phyloP scores from a whole-genome alignment of 2,888 invertebrate species.

The Plusia festucae region DNA sequence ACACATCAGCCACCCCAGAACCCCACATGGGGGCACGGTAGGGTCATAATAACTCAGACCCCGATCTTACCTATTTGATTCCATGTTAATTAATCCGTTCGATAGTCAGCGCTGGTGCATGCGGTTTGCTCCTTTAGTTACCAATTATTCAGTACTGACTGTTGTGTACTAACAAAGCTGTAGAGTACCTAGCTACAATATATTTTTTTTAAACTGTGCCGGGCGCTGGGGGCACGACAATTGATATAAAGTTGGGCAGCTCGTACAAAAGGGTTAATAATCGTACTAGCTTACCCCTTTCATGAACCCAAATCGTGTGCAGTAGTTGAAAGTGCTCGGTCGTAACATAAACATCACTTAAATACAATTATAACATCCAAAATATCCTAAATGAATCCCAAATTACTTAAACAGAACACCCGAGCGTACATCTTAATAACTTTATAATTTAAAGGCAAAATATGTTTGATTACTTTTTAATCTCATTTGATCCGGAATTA shows the following conservation, averaged over 20 bases:
- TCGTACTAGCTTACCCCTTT: too few relatives aligned
- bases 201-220: too few relatives aligned
- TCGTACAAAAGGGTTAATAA: too few relatives aligned
- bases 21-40: neutral
- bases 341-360: neutral
- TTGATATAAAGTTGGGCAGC: too few relatives aligned
- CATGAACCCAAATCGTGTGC: too few relatives aligned
- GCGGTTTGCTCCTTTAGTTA: constrained; percentile 28
- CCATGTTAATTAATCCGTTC: constrained; percentile 47
- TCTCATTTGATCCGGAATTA: constrained; percentile 47
- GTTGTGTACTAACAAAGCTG: constrained; percentile 2
- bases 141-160: constrained; percentile 25
- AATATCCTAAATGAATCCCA: constrained; percentile 5
- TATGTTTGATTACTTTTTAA: constrained; percentile 43
- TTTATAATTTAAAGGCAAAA: constrained; percentile 13
- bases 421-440: constrained; percentile 16
- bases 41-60: constrained; percentile 2
- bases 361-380: neutral
- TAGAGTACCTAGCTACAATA: neutral
- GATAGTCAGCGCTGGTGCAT: constrained; percentile 16
- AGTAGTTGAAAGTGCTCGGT: neutral
- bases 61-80: constrained; percentile 47
- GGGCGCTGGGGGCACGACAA: too few relatives aligned
- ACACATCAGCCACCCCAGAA: constrained; percentile 10
- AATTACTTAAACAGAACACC: constrained; percentile 4